Conservation (phyloP, 2,888 invertebrate species). For the Leptinotarsa haldemani region DNA sequence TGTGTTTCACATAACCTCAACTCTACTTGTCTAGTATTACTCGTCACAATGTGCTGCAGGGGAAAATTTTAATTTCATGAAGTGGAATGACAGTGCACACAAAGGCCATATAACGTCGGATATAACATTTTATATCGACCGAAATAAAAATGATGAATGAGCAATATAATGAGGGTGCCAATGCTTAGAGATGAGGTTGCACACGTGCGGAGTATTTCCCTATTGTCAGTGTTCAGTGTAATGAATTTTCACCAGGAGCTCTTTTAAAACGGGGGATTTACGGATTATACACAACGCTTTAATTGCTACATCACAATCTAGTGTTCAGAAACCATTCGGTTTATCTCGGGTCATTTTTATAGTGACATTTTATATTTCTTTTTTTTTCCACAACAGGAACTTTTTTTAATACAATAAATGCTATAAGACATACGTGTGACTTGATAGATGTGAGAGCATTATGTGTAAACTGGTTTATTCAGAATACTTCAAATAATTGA, state of each 20-base stretch:
- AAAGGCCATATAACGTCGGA: neutral
- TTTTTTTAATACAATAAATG: too few species aligned
- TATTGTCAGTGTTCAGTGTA: neutral
- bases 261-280: neutral
- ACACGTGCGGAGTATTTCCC: constrained; percentile 3
- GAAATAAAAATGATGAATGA: constrained; percentile 3
- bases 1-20: too few species aligned
- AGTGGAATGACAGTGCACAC: neutral
- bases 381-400: too few species aligned
- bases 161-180: constrained; percentile 4
- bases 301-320: neutral
- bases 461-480: too few species aligned
- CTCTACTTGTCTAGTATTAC: too few species aligned
- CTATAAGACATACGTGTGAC: too few species aligned
- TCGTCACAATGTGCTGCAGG: too few species aligned
- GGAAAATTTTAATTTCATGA: neutral
- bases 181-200: constrained; percentile 5
- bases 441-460: too few species aligned
- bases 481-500: too few species aligned
- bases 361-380: too few species aligned
- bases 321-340: neutral
- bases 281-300: neutral
- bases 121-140: neutral
- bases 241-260: constrained; percentile 8
- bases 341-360: neutral